phyloP scores from a whole-genome alignment of 2,888 invertebrate genomes.

The Boloria selene region DNA sequence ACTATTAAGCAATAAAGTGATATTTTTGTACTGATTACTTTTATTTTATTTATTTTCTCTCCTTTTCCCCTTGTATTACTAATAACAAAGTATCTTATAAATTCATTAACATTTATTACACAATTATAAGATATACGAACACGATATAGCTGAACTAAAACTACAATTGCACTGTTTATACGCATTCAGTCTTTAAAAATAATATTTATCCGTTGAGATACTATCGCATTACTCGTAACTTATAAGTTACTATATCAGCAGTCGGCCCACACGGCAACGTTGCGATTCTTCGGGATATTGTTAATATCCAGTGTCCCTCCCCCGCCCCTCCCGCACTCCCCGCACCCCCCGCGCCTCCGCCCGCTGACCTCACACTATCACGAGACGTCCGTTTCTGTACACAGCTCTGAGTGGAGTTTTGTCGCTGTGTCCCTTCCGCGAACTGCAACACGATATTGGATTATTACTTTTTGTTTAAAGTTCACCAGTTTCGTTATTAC shows the following conservation, averaged over 20 bases:
- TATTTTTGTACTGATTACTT: conserved; percentile 45
- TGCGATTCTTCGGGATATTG: background rate
- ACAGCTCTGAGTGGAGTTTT: conserved; percentile 38
- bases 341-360: background rate
- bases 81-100: background rate
- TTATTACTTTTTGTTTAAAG: background rate
- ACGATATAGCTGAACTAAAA: too few species aligned
- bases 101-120: background rate
- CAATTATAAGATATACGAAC: too few species aligned
- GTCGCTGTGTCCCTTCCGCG: conserved; percentile 36
- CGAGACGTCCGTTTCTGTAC: conserved; percentile 43
- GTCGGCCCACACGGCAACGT: background rate
- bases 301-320: background rate
- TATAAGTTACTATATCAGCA: too few species aligned
- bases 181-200: too few species aligned
- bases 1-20: conserved; percentile 47
- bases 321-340: background rate
- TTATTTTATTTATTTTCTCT: conserved; percentile 19
- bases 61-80: background rate
- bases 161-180: too few species aligned
- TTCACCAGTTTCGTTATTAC: background rate
- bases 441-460: conserved; percentile 16
- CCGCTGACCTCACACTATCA: conserved; percentile 36
- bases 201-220: too few species aligned
- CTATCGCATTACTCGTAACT: too few species aligned